A percentile compares a stretch with the other conserved stretches of the same genome.
phyloP scores from a whole-genome alignment of 2,113 vertebrate species.

The Penelope pileata region DNA sequence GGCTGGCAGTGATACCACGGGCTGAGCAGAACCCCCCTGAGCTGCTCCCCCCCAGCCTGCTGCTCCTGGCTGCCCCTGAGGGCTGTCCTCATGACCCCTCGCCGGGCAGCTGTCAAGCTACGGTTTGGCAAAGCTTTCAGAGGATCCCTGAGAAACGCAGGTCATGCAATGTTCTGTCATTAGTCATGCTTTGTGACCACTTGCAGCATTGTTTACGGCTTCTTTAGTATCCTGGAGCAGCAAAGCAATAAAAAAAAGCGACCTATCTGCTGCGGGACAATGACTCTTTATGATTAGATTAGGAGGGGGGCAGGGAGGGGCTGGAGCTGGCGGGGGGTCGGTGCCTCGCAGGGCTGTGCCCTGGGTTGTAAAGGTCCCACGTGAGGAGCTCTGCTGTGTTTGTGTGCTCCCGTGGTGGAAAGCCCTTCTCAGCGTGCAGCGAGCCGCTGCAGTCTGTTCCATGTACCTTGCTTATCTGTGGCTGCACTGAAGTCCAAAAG shows the following conservation, averaged over 20 bases:
- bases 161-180: slow-evolving; percentile 31
- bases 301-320: background rate
- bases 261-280: slow-evolving; percentile 42
- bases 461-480: background rate
- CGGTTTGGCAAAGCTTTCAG: slow-evolving; percentile 15
- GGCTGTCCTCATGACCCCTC: slow-evolving; percentile 14
- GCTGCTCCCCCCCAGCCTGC: background rate
- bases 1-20: too few relatives aligned
- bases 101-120: slow-evolving; percentile 21
- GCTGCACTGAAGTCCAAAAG: background rate
- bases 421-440: background rate
- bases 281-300: slow-evolving; percentile 39
- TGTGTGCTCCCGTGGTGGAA: background rate
- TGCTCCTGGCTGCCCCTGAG: background rate
- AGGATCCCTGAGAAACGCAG: slow-evolving; percentile 45
- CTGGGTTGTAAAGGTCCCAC: background rate
- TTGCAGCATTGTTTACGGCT: slow-evolving; percentile 46
- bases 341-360: background rate
- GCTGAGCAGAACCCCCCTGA: background rate
- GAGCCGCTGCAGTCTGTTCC: background rate
- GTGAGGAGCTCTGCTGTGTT: background rate
- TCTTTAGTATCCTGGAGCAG: slow-evolving; percentile 40
- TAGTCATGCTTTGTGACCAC: slow-evolving; percentile 57
- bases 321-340: slow-evolving; percentile 1
- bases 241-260: slow-evolving; percentile 40